Percentiles rank a stretch among this genome's conserved stretches.
These are phyloP conservation scores for Sminthopsis crassicaudata DNA, from an alignment of 2,113 vertebrate species.

Conservation along the genomic window DNA sequence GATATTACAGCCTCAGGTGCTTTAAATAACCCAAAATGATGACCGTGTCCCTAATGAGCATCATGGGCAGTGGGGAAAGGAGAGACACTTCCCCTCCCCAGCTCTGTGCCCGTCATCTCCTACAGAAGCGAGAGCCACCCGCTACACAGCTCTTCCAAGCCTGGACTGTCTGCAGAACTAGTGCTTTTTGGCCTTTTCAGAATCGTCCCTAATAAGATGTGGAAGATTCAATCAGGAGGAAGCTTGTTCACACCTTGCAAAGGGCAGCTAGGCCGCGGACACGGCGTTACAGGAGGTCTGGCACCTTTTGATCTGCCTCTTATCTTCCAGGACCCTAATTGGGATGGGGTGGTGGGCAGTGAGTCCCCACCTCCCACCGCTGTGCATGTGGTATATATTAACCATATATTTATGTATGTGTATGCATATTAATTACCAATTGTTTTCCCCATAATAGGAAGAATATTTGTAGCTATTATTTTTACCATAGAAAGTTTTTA, in stretches of 20 bases:
- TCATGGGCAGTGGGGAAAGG: neutral
- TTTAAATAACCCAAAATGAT: neutral
- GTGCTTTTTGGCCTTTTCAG: neutral
- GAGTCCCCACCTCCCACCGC: too few species aligned
- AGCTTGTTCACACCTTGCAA: neutral
- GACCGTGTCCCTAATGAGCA: neutral
- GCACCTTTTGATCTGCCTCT: neutral
- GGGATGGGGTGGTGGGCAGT: neutral
- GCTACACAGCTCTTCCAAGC: neutral
- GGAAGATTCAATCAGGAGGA: neutral
- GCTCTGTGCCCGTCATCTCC: neutral
- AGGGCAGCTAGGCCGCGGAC: neutral
- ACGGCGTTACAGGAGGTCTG: neutral
- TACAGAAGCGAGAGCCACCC: neutral
- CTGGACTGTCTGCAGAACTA: neutral
- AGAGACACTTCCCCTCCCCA: neutral
- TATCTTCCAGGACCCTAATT: neutral
- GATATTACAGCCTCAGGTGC: neutral
- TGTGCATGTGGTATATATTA: neutral
- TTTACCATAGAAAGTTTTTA: neutral
- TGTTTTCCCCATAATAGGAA: too few species aligned
- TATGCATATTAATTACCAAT: too few species aligned
- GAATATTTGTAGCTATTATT: neutral
- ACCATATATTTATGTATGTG: too few species aligned
- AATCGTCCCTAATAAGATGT: neutral